Percentiles rank a stretch among this genome's conserved stretches.
These are phyloP conservation scores for Ciconia boyciana DNA, from an alignment of 2,113 vertebrate genomes.

Conservation along the genomic window DNA sequence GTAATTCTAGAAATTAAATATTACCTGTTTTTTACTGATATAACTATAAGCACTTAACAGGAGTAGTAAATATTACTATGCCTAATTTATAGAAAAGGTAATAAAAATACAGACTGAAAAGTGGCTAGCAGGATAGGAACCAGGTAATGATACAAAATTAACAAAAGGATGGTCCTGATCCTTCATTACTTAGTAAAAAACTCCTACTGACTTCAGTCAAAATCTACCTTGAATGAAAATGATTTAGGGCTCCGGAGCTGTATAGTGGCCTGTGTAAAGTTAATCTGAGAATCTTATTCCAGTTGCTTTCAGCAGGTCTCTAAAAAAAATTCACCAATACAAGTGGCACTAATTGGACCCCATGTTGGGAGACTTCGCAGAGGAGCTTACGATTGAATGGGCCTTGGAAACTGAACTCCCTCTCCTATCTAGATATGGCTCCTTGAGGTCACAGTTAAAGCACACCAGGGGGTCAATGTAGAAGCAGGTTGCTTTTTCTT, in stretches of 20 bases:
- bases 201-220: neutral
- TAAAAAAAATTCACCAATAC: neutral
- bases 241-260: neutral
- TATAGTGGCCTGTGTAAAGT: neutral
- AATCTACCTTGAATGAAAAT: constrained; percentile 1
- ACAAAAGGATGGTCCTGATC: neutral
- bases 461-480: neutral
- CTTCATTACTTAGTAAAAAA: constrained; percentile 3
- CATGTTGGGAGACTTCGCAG: neutral
- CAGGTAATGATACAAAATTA: neutral
- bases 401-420: neutral
- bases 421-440: neutral
- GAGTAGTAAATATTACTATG: constrained; percentile 11
- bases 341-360: constrained; percentile 35
- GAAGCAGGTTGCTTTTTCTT: neutral
- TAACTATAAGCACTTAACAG: constrained; percentile 8
- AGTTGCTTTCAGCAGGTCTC: constrained; percentile 26
- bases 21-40: neutral
- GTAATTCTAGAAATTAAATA: constrained; percentile 36
- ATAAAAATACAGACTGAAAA: neutral
- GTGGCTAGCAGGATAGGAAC: neutral
- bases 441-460: neutral
- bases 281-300: neutral
- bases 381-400: neutral
- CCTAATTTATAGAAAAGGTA: neutral